Base-by-base conservation (phyloP, 1,140 invertebrate genomes). In the Agrypnia vestita region DNA sequence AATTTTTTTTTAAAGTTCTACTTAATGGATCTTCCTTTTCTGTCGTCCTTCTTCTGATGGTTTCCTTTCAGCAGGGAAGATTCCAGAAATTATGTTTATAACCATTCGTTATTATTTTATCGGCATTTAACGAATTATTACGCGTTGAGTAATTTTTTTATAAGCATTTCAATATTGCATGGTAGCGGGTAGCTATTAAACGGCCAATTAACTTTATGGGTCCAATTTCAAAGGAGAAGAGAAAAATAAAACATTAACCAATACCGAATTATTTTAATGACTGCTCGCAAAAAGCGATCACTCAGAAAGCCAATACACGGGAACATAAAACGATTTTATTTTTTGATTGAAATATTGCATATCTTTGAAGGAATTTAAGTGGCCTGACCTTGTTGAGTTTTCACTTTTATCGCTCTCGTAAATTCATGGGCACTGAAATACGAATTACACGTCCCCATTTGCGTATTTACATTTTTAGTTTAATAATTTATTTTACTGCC, bases 191-290 rank as follows among this genome's bases (percentile, higher is more conserved):
- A 17, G 47, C 51, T 55, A 74, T 59, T 51, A 55, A 74, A 21
- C 25, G 73, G n/a, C 44, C 73, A 76, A 76, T 76, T 61, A 76
- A 61, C 21, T 76, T 76, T 62, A 62, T 76, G 35, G 11, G 10
- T 19, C 56, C 53, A n/a, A 46, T 55, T 74, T 55, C 53, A 43
- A 21, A 43, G 8, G 25, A 44, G n/a, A 21, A 11, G 8, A 59
- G 56, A 35, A 59, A 59, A 76, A 62, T 59, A 76, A 46, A 61
- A 12, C 13, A n/a, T 53, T 76, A 9, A 44, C 56, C 73, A 59
- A 76, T 76, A 62, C 13, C 12, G 25, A 74, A n/a, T 35, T 74
- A 53, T 56, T 56, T 74, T 74, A 55, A 74, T 74, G 49, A 55
- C 51, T 15, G 13, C 43, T 49, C 46, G 44, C 67, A 49, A 71